Base-by-base conservation (phyloP, 2,113 vertebrate species). In the Tringa solitaria region DNA sequence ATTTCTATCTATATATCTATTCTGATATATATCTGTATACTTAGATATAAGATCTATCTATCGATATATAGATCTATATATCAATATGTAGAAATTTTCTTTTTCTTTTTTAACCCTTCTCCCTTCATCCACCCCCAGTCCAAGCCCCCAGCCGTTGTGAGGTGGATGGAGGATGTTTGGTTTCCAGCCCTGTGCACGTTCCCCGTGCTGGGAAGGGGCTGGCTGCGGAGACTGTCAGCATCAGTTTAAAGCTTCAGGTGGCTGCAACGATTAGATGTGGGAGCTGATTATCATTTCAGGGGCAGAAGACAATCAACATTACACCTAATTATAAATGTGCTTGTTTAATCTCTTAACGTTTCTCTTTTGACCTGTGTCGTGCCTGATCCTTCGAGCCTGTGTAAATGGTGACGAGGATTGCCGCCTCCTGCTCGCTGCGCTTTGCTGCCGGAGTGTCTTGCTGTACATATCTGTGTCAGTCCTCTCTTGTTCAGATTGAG, bases 401-500 rank as follows among this genome's bases (percentile, higher is more conserved):
- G 65, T 91, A 84, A 68, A 21, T 46, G 89, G 53, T 82, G 50
- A 50, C 1, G 3, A 87, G 89, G 53, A 65, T 73, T 87, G 86
- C 53, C 2, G 18, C 54, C 48, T 93, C 51, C 78, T 8, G 2
- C 69, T 90, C 16, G 1, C 32, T 19, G 18, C 1, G 16, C 59
- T 73, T 59, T 39, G 35, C 69, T 87, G 59, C 87, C 2, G 0
- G 11, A 60, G 51, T 14, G 50, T 88, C 87, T 90, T 77, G 91
- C 89, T 9, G 1, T 72, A 23, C 65, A 17, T 86, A 70, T 83
- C 74, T 20, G 4, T 80, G 90, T 87, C 79, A 89, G 89, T 65
- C 91, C 80, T 94, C 93, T 95, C 84, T 88, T 88, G 89, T 57
- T 91, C 87, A 69, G 93, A 91, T 26, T 87, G 96, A 97, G 94